These are phyloP conservation scores for Helobdella robusta DNA, from an alignment of 2,888 invertebrate genomes.

Conservation along the genomic window DNA sequence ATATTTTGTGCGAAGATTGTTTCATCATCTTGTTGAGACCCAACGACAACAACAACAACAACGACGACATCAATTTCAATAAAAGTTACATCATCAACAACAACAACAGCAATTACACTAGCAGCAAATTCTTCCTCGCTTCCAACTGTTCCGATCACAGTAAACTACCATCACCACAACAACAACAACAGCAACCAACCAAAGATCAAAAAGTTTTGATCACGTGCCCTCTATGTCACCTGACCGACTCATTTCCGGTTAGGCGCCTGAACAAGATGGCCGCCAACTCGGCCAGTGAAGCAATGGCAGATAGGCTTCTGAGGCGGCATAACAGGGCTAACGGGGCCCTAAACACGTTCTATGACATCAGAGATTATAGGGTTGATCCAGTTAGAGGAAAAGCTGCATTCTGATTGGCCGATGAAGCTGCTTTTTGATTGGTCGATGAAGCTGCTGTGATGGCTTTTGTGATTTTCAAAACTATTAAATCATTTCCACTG, in stretches of 20 bases:
- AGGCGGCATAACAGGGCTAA: slow-evolving; percentile 21
- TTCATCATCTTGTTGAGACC: not conserved
- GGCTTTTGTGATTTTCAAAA: too few relatives aligned
- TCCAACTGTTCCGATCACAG: too few relatives aligned
- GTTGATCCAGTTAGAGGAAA: slow-evolving; percentile 20
- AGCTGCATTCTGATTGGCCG: slow-evolving; percentile 21
- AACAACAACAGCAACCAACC: not conserved
- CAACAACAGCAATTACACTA: not conserved
- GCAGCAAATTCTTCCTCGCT: too few relatives aligned
- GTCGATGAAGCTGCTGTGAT: too few relatives aligned
- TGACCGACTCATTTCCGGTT: not conserved
- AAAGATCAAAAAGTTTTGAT: not conserved
- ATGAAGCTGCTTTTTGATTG: too few relatives aligned
- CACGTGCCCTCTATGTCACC: slow-evolving; percentile 10
- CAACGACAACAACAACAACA: not conserved
- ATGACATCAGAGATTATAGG: slow-evolving; percentile 9
- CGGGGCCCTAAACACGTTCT: slow-evolving; percentile 1
- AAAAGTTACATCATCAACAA: not conserved
- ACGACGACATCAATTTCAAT: not conserved
- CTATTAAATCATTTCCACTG: too few relatives aligned
- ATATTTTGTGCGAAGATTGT: slow-evolving; percentile 16
- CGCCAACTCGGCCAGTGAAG: slow-evolving; percentile 15
- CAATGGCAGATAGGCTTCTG: slow-evolving; percentile 20
- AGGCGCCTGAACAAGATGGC: not conserved
- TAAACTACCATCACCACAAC: too few relatives aligned